These are phyloP conservation scores for Myopa tessellatipennis DNA, from an alignment of 2,888 invertebrate genomes.

Conservation along the genomic window DNA sequence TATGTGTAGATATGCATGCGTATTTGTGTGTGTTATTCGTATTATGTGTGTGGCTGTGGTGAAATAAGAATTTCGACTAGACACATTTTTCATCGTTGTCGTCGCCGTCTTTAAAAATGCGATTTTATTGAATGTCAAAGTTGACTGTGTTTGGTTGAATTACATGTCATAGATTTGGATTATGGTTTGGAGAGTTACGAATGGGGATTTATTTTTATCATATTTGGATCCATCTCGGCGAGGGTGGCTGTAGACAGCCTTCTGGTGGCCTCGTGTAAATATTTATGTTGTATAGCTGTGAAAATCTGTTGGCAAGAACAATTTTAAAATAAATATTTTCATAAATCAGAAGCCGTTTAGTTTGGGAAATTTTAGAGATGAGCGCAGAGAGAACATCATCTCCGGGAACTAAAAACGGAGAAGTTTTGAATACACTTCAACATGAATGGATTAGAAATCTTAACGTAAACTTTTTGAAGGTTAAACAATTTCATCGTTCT, in stretches of 20 bases:
- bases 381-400: no score
- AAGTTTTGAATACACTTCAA: no score
- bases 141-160: conserved; percentile 33
- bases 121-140: conserved; percentile 49
- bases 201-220: conserved; percentile 22
- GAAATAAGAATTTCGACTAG: conserved; percentile 47
- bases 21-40: background rate
- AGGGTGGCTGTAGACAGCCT: background rate
- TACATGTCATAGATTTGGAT: background rate
- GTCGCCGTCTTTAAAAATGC: conserved; percentile 45
- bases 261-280: conserved; percentile 23
- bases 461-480: no score
- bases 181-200: conserved; percentile 21
- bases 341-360: background rate
- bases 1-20: background rate
- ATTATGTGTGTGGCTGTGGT: background rate
- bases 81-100: conserved; percentile 58
- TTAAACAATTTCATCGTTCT: background rate
- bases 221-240: background rate
- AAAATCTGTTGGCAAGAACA: background rate
- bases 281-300: conserved; percentile 5
- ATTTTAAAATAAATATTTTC: background rate
- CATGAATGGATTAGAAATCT: no score
- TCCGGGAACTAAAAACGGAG: no score
- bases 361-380: no score